Base-by-base conservation (phyloP, 2,888 invertebrate genomes). In the Zaprionus bogoriensis region DNA sequence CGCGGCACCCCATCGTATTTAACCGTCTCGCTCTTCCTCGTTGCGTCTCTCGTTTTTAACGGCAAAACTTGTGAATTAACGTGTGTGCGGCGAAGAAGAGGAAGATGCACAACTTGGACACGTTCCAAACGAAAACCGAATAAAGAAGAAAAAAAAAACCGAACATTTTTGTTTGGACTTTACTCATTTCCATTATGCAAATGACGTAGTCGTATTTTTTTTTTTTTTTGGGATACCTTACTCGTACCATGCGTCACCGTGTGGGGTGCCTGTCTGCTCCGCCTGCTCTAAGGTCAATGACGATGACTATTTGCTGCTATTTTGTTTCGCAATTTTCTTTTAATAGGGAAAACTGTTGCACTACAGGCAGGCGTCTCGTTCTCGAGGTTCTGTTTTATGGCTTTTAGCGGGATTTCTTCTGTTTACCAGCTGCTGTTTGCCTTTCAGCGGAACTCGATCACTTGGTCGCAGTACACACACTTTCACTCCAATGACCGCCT, bases 171-270 rank as follows among this genome's bases (percentile, higher is more conserved):
- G 17, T 63, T 36, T 64, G 65, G 60, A 67, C 69, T 72, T 59
- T 69, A 57, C 54, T 67, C 69, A 76, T 85, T 73, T 62, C 65
- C 77, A 86, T 80, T 62, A 80, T 80, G 67, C 77, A 70, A 86
- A 86, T 74, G 74, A 68, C 67, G 61, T 53, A 25, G 39, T 20
- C 36, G 53, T 42, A 46, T 39, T 47, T 42, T 41, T 2, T 41
- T 6, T 27, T 48, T 20, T 36, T 22, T 46, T 47, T 70, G 44
- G 38, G 41, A 6, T 45, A 20, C 27, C 5, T 46, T 36, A 30
- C 12, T n/a, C 3, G 32, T 47, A 28, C 1, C 17, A 46, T 74
- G 57, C 57, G 58, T 69, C 74, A 63, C 68, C 42, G 32, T 27
- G 27, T 28, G 32, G 14, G 7, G 32, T 19, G 52, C 23, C n/a